Conservation (phyloP, 2,113 vertebrate species). For the Emydura subglobosa region DNA sequence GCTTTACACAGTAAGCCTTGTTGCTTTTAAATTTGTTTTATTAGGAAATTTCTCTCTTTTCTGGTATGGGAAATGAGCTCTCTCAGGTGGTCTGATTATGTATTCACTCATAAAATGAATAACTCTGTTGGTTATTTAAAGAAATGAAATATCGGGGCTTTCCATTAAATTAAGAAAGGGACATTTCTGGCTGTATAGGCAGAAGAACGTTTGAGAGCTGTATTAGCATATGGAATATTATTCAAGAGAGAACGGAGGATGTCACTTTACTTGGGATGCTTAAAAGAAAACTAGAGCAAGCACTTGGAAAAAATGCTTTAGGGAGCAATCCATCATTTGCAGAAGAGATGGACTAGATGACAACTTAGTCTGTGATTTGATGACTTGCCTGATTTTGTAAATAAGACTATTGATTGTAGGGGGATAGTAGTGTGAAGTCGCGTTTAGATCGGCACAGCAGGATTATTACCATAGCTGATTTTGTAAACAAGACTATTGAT, state of each 20-base stretch:
- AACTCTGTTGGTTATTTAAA: background rate
- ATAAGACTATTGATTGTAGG: background rate
- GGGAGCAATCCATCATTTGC: rapidly evolving
- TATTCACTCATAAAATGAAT: background rate
- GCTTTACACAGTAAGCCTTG: background rate
- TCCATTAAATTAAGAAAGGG: background rate
- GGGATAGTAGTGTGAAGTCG: background rate
- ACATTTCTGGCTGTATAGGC: background rate
- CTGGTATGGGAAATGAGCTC: background rate
- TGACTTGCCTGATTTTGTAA: background rate
- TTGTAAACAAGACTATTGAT: background rate
- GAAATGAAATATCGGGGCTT: background rate
- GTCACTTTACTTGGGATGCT: background rate
- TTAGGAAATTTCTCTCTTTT: background rate
- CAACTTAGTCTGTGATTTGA: background rate
- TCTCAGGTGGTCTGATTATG: background rate
- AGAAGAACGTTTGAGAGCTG: background rate
- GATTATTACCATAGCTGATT: background rate
- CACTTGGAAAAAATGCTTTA: background rate
- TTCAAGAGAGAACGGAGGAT: background rate
- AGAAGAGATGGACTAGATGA: background rate
- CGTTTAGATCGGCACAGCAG: rapidly evolving
- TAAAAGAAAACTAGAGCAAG: background rate
- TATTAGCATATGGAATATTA: background rate
- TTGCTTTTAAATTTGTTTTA: background rate